Conservation (phyloP, 2,113 vertebrate genomes). For the Eolophus roseicapilla region DNA sequence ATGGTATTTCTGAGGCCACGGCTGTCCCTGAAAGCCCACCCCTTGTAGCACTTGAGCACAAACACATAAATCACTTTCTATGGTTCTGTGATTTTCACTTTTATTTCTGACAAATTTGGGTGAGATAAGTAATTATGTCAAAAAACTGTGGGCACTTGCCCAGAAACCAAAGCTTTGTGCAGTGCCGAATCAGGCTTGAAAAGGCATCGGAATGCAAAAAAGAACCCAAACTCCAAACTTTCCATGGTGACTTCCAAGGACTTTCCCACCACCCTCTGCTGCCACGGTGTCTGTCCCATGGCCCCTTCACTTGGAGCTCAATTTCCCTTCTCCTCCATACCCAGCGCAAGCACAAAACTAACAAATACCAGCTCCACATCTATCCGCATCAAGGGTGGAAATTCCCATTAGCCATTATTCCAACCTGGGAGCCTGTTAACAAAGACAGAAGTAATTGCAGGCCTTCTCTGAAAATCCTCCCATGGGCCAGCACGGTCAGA, state of each 20-base stretch:
- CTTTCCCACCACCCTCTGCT: accelerated
- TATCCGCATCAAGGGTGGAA: accelerated
- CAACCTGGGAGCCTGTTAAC: not conserved
- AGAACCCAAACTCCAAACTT: not conserved
- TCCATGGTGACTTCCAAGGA: not conserved
- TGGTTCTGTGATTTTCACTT: not conserved
- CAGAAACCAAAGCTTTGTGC: not conserved
- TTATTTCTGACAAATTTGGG: not conserved
- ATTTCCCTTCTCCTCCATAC: not conserved
- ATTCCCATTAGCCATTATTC: not conserved
- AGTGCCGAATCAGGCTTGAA: not conserved
- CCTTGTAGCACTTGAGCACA: not conserved
- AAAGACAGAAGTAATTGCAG: not conserved
- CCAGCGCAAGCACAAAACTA: not conserved
- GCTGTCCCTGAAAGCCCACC: not conserved
- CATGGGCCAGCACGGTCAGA: accelerated
- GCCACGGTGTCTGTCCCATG: accelerated
- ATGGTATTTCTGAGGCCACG: no score
- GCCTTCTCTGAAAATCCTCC: not conserved
- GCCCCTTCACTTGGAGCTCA: accelerated
- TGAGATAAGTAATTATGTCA: not conserved
- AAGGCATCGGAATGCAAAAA: not conserved
- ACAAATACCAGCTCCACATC: not conserved
- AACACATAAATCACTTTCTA: not conserved
- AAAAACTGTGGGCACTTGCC: not conserved